Evolutionary conservation across 1,140 invertebrate species (phyloP).

Genomic region (Ips typographus): DNA sequence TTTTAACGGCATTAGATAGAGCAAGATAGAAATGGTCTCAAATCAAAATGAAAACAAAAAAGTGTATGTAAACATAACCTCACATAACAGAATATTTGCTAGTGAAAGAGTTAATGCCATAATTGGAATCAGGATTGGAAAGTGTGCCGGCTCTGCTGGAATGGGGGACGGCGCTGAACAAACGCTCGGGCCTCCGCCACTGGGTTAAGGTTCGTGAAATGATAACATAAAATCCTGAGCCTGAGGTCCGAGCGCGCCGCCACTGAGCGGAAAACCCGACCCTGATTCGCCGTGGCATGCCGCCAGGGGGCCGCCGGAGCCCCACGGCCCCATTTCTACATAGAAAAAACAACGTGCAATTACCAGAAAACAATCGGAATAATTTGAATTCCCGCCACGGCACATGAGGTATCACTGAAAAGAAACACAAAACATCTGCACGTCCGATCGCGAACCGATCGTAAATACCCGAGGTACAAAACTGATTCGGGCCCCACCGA

Average conservation of each 20-base stretch:
- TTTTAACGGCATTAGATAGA: too few relatives aligned
- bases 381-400: slow-evolving; percentile 48
- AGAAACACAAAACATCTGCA: slow-evolving; percentile 50
- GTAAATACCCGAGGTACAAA: slow-evolving; percentile 52
- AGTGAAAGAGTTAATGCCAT: too few relatives aligned
- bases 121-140: too few relatives aligned
- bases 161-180: background rate
- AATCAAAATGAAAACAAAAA: too few relatives aligned
- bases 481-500: slow-evolving; percentile 22
- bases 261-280: slow-evolving; percentile 37
- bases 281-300: slow-evolving; percentile 22
- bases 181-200: slow-evolving; percentile 30
- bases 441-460: slow-evolving; percentile 50
- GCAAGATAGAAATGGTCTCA: too few relatives aligned
- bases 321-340: slow-evolving; percentile 21
- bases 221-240: slow-evolving; percentile 43
- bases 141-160: too few relatives aligned
- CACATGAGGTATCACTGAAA: slow-evolving; percentile 45
- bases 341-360: slow-evolving; percentile 22
- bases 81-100: too few relatives aligned
- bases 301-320: slow-evolving; percentile 16
- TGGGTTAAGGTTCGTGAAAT: slow-evolving; percentile 38
- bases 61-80: too few relatives aligned
- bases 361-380: slow-evolving; percentile 38
- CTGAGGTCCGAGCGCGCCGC: slow-evolving; percentile 40